Evolutionary conservation across 2,113 vertebrate genomes (phyloP).

Genomic region (Paradisaea rubra): DNA sequence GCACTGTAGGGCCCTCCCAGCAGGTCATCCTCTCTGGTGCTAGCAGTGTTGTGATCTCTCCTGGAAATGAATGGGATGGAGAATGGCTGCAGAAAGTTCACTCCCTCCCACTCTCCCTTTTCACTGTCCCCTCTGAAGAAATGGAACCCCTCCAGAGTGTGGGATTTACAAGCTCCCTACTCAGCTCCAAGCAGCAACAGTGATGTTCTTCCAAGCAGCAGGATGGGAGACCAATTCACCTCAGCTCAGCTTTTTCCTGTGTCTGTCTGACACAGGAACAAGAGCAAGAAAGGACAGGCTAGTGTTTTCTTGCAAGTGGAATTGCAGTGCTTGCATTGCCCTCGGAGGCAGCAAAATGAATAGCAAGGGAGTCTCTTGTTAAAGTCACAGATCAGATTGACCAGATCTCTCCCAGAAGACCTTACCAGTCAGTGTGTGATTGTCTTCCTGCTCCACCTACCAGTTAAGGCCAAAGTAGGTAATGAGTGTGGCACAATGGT

Average conservation of each 20-base stretch:
- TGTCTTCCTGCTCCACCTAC: constrained; percentile 11
- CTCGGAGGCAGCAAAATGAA: not conserved
- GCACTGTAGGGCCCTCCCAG: not conserved
- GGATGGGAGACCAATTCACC: not conserved
- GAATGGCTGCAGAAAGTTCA: not conserved
- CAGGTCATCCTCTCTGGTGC: not conserved
- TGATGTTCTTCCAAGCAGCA: not conserved
- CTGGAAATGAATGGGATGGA: not conserved
- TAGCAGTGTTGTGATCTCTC: not conserved
- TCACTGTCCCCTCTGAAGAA: not conserved
- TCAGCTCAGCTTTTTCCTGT: not conserved
- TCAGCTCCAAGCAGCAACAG: not conserved
- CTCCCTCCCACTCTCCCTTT: not conserved
- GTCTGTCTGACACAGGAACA: not conserved
- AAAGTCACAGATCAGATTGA: not conserved
- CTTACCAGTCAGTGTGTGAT: not conserved
- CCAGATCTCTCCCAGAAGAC: not conserved
- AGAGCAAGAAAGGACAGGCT: not conserved
- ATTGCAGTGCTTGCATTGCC: not conserved
- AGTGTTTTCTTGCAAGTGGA: not conserved
- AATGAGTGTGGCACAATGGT: not conserved
- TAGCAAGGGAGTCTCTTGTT: not conserved
- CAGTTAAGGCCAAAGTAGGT: not conserved
- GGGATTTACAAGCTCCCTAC: not conserved
- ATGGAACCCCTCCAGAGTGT: not conserved